phyloP scores from a whole-genome alignment of 2,888 invertebrate species.

The Bombylius major region DNA sequence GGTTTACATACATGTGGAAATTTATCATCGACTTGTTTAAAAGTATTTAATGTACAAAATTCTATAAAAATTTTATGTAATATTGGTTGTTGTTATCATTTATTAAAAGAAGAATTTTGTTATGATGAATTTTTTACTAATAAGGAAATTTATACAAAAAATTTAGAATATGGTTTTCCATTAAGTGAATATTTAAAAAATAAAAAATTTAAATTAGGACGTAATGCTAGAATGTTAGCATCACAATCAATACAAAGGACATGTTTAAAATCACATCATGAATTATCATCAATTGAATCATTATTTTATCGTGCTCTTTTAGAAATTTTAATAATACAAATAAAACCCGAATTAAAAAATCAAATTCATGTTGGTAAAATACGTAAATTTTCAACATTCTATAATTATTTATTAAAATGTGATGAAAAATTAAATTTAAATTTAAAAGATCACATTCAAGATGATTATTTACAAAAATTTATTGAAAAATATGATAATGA shows the following conservation, averaged over 20 bases:
- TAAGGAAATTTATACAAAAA: conserved; percentile 22
- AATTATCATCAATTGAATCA: conserved; percentile 44
- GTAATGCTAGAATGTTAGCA: conserved; percentile 75
- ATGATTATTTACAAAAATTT: conserved; percentile 28
- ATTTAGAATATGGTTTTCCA: conserved; percentile 47
- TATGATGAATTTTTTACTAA: conserved; percentile 28
- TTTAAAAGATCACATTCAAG: conserved; percentile 33
- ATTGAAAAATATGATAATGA: conserved; percentile 33
- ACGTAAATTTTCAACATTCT: conserved; percentile 49
- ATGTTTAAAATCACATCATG: conserved; percentile 32
- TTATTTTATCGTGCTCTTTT: conserved; percentile 67
- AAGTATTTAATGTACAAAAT: conserved; percentile 47
- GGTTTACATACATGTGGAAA: conserved; percentile 88
- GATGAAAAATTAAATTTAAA: conserved; percentile 43
- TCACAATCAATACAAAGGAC: conserved; percentile 71
- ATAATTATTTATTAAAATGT: conserved; percentile 57
- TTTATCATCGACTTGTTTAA: conserved; percentile 58
- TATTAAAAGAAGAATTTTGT: conserved; percentile 49
- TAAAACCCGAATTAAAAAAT: conserved; percentile 32
- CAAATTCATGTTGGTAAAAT: conserved; percentile 48
- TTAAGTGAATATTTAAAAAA: conserved; percentile 48
- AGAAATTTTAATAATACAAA: conserved; percentile 45
- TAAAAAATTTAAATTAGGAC: conserved; percentile 43
- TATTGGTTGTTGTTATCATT: conserved; percentile 85
- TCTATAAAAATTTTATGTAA: conserved; percentile 53